These are phyloP conservation scores for Augochlorella aurata DNA, from an alignment of 2,888 invertebrate species.

Conservation along the genomic window DNA sequence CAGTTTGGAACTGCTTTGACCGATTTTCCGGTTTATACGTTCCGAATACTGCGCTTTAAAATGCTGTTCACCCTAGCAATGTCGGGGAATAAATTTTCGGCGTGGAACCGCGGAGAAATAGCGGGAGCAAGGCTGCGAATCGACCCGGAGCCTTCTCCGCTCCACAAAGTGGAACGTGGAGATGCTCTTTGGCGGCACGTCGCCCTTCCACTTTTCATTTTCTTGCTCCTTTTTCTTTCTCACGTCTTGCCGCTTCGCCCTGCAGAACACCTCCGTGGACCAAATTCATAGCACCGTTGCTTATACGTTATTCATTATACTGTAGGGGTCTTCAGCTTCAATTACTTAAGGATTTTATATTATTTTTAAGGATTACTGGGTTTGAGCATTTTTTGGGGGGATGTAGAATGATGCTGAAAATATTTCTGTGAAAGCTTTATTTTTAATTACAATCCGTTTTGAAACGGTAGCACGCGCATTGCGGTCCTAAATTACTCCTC, in stretches of 20 bases:
- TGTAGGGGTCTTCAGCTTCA: background rate
- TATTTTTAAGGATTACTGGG: background rate
- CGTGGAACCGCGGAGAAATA: background rate
- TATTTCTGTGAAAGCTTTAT: background rate
- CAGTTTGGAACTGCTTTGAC: background rate
- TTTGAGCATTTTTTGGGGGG: no score
- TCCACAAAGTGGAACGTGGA: constrained; percentile 44
- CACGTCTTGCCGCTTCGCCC: constrained; percentile 22
- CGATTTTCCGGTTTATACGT: background rate
- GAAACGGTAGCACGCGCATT: no score
- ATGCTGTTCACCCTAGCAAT: background rate
- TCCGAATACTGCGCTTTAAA: background rate
- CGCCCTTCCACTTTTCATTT: constrained; percentile 26
- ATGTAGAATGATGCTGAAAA: no score
- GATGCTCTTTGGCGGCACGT: constrained; percentile 52
- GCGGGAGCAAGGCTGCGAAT: constrained; percentile 39
- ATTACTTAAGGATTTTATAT: background rate
- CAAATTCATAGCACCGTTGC: background rate
- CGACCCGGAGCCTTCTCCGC: constrained; percentile 48
- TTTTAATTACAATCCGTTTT: background rate
- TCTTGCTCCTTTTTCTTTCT: constrained; percentile 21
- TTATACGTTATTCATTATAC: background rate
- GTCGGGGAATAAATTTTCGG: constrained; percentile 4
- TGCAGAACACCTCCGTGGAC: constrained; percentile 15
- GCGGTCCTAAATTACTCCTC: no score